phyloP scores from a whole-genome alignment of 2,888 invertebrate genomes.

The Epistrophe grossulariae region DNA sequence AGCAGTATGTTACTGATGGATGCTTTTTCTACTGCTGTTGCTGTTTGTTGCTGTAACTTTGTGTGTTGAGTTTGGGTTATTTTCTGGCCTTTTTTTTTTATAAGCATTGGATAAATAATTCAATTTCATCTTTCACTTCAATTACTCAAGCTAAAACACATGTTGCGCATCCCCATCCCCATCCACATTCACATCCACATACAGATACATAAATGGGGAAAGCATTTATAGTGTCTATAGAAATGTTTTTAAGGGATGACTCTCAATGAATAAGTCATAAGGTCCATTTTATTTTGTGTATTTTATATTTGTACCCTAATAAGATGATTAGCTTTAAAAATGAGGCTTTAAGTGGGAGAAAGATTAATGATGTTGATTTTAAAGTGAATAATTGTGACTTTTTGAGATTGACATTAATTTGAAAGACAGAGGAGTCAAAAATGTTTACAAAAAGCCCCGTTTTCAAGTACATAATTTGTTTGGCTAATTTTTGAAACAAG shows the following conservation, averaged over 20 bases:
- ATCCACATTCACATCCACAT: too few relatives aligned
- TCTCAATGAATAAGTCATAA: constrained; percentile 24
- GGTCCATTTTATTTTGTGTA: constrained; percentile 4
- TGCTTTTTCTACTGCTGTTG: background rate
- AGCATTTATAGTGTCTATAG: constrained; percentile 16
- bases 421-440: background rate
- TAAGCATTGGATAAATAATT: constrained; percentile 63
- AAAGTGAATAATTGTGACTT: background rate
- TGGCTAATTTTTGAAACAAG: too few relatives aligned
- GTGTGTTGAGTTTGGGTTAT: background rate
- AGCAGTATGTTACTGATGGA: constrained; percentile 14
- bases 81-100: constrained; percentile 12
- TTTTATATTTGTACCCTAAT: constrained; percentile 1
- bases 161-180: constrained; percentile 46
- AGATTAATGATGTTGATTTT: constrained; percentile 15
- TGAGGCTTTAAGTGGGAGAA: background rate
- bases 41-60: too few relatives aligned
- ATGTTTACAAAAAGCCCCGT: too few relatives aligned
- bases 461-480: too few relatives aligned
- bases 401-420: background rate
- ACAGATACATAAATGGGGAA: background rate
- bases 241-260: background rate
- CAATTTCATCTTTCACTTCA: constrained; percentile 68
- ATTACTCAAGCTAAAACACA: constrained; percentile 64
- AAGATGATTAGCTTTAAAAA: constrained; percentile 2